Evolutionary conservation across 2,113 vertebrate genomes (phyloP).

Genomic region (Myrmecobius fasciatus): DNA sequence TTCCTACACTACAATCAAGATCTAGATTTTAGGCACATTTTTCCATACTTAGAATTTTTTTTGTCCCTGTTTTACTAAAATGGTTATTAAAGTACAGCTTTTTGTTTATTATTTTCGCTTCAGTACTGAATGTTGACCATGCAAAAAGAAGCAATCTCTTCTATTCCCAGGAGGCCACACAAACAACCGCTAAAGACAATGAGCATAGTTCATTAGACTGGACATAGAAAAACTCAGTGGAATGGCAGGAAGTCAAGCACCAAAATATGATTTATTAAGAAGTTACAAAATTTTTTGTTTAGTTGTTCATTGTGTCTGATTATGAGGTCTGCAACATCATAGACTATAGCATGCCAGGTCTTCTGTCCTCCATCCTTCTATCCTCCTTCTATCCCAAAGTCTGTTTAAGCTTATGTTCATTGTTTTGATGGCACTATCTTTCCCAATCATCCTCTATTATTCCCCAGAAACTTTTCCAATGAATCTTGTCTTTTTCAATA

Average conservation of each 20-base stretch:
- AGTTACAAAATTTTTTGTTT: not conserved
- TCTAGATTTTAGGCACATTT: constrained; percentile 21
- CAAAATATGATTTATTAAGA: not conserved
- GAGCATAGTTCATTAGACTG: not conserved
- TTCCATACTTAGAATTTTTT: constrained; percentile 37
- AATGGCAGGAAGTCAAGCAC: constrained; percentile 1
- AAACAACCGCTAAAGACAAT: constrained; percentile 10
- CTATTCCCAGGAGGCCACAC: not conserved
- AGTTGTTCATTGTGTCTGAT: no score
- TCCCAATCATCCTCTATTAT: no score
- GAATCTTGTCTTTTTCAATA: no score
- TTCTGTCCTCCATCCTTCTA: no score
- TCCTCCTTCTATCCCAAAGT: no score
- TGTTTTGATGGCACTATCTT: no score
- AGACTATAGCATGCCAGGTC: no score
- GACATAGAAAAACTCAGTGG: not conserved
- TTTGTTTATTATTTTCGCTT: constrained; percentile 23
- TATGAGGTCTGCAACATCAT: no score
- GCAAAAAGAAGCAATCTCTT: constrained; percentile 26
- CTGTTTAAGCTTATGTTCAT: no score
- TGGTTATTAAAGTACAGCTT: not conserved
- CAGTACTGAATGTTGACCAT: not conserved
- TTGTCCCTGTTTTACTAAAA: not conserved
- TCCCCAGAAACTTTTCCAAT: no score
- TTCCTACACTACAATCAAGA: no score